A percentile compares a stretch with the other conserved stretches of the same genome.
Conservation (phyloP, 2,797 vertebrate species). For the Lacerta bilineata region DNA sequence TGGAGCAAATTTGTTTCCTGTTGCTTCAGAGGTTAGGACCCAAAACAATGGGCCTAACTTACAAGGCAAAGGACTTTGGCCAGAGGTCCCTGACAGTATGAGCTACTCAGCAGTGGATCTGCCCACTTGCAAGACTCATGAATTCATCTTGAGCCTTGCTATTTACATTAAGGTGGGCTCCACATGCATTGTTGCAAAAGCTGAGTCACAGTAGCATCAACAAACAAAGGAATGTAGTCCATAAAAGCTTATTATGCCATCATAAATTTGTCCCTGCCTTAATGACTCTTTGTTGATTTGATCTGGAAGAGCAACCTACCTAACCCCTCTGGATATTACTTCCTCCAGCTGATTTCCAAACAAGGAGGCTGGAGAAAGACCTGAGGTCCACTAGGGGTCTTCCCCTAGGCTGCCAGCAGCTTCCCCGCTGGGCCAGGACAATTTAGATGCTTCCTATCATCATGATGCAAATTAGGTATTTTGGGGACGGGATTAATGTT, state of each 20-base stretch:
- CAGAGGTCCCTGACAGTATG: not conserved
- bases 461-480: slow-evolving; percentile 23
- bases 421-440: too few species aligned
- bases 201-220: not conserved
- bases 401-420: not conserved
- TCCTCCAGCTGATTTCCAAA: not conserved
- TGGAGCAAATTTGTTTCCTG: too few species aligned
- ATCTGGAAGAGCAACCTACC: too few species aligned
- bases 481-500: slow-evolving; percentile 1
- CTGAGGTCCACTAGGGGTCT: not conserved
- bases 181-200: not conserved
- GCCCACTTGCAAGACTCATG: not conserved
- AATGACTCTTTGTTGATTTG: not conserved
- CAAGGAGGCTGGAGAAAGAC: not conserved
- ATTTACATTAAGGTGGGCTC: not conserved
- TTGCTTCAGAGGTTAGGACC: too few species aligned
- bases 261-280: not conserved
- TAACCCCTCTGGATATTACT: not conserved
- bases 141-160: not conserved
- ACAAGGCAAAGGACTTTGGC: too few species aligned
- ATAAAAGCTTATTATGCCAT: not conserved
- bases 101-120: not conserved
- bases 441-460: slow-evolving; percentile 8
- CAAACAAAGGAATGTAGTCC: not conserved
- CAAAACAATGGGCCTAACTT: too few species aligned